Conservation (phyloP, 2,888 invertebrate genomes). For the Agrotis ipsilon region DNA sequence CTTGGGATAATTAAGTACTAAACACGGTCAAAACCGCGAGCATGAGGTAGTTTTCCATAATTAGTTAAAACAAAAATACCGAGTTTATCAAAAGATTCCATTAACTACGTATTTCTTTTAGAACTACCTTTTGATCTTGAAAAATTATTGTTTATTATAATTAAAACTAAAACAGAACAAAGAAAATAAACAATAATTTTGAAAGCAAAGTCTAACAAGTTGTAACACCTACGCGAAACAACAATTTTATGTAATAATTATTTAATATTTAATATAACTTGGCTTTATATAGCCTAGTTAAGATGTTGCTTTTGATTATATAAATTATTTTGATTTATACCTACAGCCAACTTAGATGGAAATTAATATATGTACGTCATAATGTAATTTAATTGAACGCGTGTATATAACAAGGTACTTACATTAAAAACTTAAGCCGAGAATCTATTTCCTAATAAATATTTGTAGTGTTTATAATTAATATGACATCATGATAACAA, state of each 20-base stretch:
- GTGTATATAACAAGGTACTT: neutral
- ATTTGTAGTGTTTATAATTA: neutral
- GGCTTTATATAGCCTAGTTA: neutral
- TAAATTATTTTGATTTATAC: neutral
- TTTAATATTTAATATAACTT: neutral
- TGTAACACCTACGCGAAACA: slow-evolving; percentile 4
- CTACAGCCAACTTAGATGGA: neutral
- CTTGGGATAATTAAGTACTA: too few species aligned
- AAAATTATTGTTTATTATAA: neutral
- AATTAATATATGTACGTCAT: neutral
- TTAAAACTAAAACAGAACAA: neutral
- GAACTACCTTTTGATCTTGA: neutral
- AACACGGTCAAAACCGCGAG: too few species aligned
- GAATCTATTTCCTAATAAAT: neutral
- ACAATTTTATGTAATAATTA: slow-evolving; percentile 4
- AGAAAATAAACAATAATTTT: neutral
- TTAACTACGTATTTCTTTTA: neutral
- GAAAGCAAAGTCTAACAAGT: slow-evolving; percentile 1
- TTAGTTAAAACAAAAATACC: too few species aligned
- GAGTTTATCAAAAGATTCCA: too few species aligned
- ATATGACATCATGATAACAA: too few species aligned
- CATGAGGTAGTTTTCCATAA: too few species aligned
- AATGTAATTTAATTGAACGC: neutral
- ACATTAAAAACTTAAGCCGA: neutral
- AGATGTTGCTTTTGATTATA: neutral